Percentiles rank a stretch among this genome's conserved stretches.
Evolutionary conservation across 2,113 vertebrate genomes (phyloP).

Genomic region (Tiliqua scincoides): DNA sequence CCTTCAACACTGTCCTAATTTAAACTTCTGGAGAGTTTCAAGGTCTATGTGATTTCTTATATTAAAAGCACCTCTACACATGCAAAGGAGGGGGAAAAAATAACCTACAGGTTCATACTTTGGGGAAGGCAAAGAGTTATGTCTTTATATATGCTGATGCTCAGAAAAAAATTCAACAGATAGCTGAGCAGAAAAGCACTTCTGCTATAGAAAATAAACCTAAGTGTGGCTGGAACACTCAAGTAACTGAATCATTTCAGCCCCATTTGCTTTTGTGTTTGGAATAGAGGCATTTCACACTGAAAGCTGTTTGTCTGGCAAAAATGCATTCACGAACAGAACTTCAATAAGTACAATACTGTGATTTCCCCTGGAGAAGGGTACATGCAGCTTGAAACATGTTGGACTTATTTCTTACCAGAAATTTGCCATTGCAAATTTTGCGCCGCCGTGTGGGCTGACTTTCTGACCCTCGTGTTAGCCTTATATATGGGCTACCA

Average conservation of each 20-base stretch:
- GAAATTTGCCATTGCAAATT: not conserved
- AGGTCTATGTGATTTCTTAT: not conserved
- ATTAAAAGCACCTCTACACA: not conserved
- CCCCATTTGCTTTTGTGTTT: not conserved
- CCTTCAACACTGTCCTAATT: not conserved
- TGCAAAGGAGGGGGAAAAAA: not conserved
- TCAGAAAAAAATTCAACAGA: not conserved
- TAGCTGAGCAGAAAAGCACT: not conserved
- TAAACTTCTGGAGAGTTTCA: not conserved
- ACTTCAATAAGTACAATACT: not conserved
- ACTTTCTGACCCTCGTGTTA: not conserved
- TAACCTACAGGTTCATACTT: not conserved
- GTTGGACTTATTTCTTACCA: not conserved
- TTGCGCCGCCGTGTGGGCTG: not conserved
- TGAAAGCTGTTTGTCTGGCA: not conserved
- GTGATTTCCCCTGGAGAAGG: too few relatives aligned
- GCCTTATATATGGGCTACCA: not conserved
- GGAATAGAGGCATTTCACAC: not conserved
- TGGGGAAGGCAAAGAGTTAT: not conserved
- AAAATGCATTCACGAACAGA: not conserved
- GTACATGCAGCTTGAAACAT: not conserved
- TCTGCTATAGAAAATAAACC: not conserved
- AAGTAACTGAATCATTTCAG: not conserved
- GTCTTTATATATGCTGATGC: not conserved
- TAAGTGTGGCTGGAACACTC: not conserved